Evolutionary conservation across 1,140 invertebrate genomes (phyloP).

Genomic region (Leptoteleia sp.): DNA sequence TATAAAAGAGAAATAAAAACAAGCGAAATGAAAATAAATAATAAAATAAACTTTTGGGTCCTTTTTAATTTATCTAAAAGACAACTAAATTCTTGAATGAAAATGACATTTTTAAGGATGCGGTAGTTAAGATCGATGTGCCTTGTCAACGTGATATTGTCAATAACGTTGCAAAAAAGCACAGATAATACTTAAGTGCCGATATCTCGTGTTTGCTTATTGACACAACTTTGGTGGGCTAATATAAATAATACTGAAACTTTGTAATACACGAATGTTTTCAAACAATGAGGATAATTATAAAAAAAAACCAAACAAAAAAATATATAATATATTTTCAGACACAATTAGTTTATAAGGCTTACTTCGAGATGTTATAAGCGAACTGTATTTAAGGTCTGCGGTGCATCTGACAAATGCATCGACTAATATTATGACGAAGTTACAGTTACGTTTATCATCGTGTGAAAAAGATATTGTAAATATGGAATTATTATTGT

Average conservation of each 20-base stretch:
- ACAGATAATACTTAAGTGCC: conserved; percentile 54
- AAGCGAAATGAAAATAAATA: no score
- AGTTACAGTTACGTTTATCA: conserved; percentile 41
- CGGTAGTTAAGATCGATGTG: conserved; percentile 20
- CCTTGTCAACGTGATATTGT: conserved; percentile 39
- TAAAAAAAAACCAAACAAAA: no score
- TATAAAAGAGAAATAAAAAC: no score
- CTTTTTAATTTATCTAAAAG: no score
- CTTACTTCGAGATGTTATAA: conserved; percentile 51
- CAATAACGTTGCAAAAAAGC: conserved; percentile 41
- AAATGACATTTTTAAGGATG: no score
- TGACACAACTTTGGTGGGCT: conserved; percentile 19
- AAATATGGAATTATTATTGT: conserved; percentile 77
- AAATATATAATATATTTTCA: conserved; percentile 64
- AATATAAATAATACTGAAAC: conserved; percentile 32
- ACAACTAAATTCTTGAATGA: no score
- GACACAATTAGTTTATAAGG: conserved; percentile 51
- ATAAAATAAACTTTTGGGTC: no score
- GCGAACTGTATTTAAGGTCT: conserved; percentile 44
- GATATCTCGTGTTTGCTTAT: conserved; percentile 30
- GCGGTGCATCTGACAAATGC: conserved; percentile 4
- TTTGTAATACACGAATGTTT: conserved; percentile 32
- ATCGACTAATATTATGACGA: conserved; percentile 29
- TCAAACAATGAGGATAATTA: conserved; percentile 49
- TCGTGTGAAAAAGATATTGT: conserved; percentile 68